phyloP scores from a whole-genome alignment of 2,113 vertebrate species.

The Tyto alba region DNA sequence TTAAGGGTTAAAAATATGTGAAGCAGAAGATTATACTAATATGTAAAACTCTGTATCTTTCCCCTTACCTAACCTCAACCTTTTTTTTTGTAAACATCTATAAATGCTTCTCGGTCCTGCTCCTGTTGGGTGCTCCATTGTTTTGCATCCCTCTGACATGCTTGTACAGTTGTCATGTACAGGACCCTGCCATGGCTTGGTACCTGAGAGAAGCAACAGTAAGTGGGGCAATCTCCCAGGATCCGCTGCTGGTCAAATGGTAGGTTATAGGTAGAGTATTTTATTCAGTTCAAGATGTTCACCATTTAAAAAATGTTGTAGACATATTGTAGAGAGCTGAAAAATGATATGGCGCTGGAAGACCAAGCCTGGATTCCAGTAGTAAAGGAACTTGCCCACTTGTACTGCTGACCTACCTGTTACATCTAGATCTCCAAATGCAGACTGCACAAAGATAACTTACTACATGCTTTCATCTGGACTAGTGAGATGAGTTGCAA shows the following conservation, averaged over 20 bases:
- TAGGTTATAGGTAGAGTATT: not conserved
- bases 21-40: not conserved
- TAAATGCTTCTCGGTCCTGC: not conserved
- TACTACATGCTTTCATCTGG: not conserved
- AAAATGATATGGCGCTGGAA: not conserved
- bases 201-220: not conserved
- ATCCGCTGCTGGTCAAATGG: not conserved
- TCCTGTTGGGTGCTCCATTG: not conserved
- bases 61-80: not conserved
- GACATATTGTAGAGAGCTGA: not conserved
- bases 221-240: rapidly evolving
- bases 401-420: not conserved
- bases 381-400: not conserved
- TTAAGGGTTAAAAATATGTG: not conserved
- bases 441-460: not conserved
- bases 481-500: not conserved
- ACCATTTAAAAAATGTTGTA: not conserved
- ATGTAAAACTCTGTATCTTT: not conserved
- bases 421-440: not conserved
- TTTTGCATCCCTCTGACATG: not conserved
- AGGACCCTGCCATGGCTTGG: not conserved
- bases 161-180: not conserved
- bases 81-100: not conserved
- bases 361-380: not conserved
- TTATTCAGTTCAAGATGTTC: not conserved